Evolutionary conservation across 2,888 invertebrate species (phyloP), one percentile per base, ranked within the genome.

Genomic region (Cerastoderma edule): DNA sequence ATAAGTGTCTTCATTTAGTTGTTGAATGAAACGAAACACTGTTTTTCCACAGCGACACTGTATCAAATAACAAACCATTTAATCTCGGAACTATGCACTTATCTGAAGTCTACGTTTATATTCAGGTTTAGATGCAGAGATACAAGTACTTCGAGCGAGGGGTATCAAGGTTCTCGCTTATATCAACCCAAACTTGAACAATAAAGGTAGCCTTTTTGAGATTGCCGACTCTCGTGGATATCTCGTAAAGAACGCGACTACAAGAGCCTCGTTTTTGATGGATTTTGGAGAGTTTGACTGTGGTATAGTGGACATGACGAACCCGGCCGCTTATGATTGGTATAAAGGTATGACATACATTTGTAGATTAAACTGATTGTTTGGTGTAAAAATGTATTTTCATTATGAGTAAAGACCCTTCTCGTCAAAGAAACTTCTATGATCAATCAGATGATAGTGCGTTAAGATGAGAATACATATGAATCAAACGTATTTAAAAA

Each of bases 241-340:
- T 72, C 80, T 91, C 24, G 81, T 91, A 6, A 88, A 85, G 80
- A 87, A 89, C 71, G 39, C 13, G 39, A 67, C 64, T 1, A 67
- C 77, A 0, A 84, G 85, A 2, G 68, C 82, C 4, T 83, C 89
- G 0, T 87, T 86, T 54, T 35, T 88, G 5, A 77, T 78, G 13
- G 87, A 90, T 69, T 89, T 89, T 67, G 88, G 90, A 2, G 89
- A 89, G 71, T 89, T 91, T 67, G 67, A 72, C 50, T 87, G 87
- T 73, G 91, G 85, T 0, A 88, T 86, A 4, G 86, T 91, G 13
- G 91, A 91, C 67, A 75, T 91, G 27, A 90, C 91, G 6, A 88
- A 88, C 56, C 87, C 88, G 0, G 78, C 22, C 0, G 91, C 91
- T 0, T 86, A 75, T 22, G 32, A 83, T 28, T 91, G 91, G 91